phyloP scores from a whole-genome alignment of 1,140 invertebrate species.

The Zeugodacus cucurbitae region DNA sequence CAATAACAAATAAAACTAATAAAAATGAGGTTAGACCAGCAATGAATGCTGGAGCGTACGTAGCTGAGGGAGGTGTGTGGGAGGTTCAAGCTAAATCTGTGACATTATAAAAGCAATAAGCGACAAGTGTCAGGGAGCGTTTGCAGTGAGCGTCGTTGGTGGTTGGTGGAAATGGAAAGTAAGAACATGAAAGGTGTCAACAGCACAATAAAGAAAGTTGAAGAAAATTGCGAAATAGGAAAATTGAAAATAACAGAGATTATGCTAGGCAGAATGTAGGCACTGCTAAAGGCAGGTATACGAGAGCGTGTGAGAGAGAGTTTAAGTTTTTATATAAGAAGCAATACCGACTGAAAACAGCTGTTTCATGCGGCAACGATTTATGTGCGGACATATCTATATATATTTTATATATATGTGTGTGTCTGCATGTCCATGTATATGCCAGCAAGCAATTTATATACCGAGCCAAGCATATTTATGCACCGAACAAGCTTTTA shows the following conservation, averaged over 20 bases:
- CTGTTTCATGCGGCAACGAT: neutral
- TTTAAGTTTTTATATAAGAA: neutral
- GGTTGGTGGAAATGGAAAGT: neutral
- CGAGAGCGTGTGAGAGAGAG: neutral
- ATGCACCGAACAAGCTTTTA: neutral
- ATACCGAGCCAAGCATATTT: too few species aligned
- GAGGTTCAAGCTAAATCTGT: neutral
- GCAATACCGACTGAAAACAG: neutral
- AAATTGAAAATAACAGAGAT: neutral
- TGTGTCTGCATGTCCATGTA: neutral
- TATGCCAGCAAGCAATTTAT: too few species aligned
- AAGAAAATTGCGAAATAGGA: neutral
- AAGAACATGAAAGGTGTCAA: neutral
- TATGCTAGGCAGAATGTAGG: neutral
- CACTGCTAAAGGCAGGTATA: neutral
- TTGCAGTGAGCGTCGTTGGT: too few species aligned
- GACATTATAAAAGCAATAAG: neutral
- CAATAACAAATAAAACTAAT: neutral
- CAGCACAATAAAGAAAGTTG: neutral
- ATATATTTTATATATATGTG: neutral
- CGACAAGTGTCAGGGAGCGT: neutral
- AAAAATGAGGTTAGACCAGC: neutral
- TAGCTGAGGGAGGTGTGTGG: neutral
- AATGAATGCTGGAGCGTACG: too few species aligned
- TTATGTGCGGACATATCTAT: neutral